Base-by-base conservation (phyloP, 2,888 invertebrate genomes). In the Rhynchonema sp. region DNA sequence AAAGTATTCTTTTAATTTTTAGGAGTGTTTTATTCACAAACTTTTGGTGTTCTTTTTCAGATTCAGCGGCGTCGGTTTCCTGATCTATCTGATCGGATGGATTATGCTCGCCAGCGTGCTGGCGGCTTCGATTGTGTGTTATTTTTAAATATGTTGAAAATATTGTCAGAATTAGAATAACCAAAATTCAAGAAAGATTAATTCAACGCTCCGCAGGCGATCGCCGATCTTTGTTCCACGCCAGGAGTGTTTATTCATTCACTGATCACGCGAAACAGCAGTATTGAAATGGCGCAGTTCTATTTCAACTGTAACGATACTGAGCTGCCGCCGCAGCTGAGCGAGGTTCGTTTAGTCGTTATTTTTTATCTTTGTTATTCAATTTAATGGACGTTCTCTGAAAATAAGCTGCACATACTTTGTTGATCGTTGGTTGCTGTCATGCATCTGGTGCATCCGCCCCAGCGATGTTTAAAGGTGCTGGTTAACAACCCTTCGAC, bases 61-160 rank as follows among this genome's bases (percentile, higher is more conserved):
- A 46, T 71, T 71, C 66, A 67, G 68, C 30, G 67, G 66, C 38
- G 59, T 70, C n/a, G 71, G 70, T 54, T 59, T 71, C 46, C 68
- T 69, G 56, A 66, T 71, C 27, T 71, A 69, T 61, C 46, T 69
- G 26, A 63, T 71, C 1, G 62, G 66, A 27, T 70, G 69, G 68
- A 30, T 65, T 3, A 61, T 71, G 56, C 27, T 54, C 27, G 26
- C 27, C 54, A 23, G 22, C 27, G 28, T 28, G 27, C 17, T 54
- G 27, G 54, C 54, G 2, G 28, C 23, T 9, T n/a, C 52, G 6
- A 9, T 52, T 6, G 52, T 52, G 13, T 6, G 52, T 52, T n/a
- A n/a, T n/a, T n/a, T n/a, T n/a, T n/a, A n/a, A n/a, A n/a, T n/a
- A n/a, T n/a, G n/a, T n/a, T n/a, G n/a, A n/a, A n/a, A n/a, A n/a